Evolutionary conservation across 37 sponge, comb jelly and placozoan genomes (phyloP).

Genomic region (Axinella damicornis): DNA sequence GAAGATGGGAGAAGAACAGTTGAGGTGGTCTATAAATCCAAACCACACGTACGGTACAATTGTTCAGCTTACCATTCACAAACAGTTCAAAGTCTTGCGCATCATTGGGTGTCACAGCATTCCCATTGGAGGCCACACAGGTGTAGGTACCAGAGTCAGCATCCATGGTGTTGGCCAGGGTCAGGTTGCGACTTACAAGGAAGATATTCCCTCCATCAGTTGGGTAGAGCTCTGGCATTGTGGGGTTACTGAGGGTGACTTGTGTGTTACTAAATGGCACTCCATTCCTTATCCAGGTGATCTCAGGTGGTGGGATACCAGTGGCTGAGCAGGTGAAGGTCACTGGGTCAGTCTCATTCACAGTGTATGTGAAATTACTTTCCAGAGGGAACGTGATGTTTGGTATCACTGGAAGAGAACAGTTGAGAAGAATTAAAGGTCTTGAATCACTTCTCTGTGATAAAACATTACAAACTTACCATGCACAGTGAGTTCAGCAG

Average conservation of each 20-base stretch:
- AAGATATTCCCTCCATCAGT: neutral
- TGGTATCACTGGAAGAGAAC: too few relatives aligned
- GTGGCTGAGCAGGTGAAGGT: constrained; percentile 58
- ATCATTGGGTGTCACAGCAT: too few relatives aligned
- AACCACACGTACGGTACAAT: too few relatives aligned
- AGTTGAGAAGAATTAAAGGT: too few relatives aligned
- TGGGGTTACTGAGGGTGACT: constrained; percentile 8
- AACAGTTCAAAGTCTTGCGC: too few relatives aligned
- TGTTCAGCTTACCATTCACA: too few relatives aligned
- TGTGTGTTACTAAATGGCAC: neutral
- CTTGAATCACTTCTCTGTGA: neutral
- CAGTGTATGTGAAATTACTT: constrained; percentile 2
- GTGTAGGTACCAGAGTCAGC: constrained; percentile 60
- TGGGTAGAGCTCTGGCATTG: neutral
- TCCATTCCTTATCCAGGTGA: constrained; percentile 43
- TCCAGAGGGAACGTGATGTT: constrained; percentile 1
- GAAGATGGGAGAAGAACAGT: too few relatives aligned
- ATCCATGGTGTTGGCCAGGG: constrained; percentile 15
- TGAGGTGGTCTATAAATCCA: too few relatives aligned
- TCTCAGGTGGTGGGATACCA: constrained; percentile 61
- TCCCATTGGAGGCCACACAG: constrained; percentile 55
- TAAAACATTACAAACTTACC: constrained; percentile 29
- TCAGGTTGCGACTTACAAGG: neutral
- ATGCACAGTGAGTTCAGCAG: constrained; percentile 48
- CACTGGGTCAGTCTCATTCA: constrained; percentile 20